Conservation (phyloP, 1,140 invertebrate genomes). For the Drosophila pachea region DNA sequence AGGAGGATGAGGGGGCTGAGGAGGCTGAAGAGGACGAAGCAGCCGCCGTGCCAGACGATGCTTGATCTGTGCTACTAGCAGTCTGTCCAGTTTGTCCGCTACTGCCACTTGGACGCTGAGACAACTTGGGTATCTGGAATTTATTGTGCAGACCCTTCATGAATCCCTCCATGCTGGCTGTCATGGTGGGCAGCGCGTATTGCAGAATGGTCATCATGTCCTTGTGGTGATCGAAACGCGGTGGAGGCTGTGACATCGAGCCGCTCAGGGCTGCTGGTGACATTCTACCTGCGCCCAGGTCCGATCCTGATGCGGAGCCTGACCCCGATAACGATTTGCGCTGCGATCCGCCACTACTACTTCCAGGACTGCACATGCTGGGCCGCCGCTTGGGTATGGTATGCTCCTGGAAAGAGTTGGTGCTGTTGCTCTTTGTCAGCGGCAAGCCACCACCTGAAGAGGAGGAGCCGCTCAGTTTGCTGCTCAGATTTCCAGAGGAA, state of each 20-base stretch:
- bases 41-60: constrained; percentile 7
- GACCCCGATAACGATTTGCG: constrained; percentile 27
- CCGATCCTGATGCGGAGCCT: constrained; percentile 16
- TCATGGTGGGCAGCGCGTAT: constrained; percentile 71
- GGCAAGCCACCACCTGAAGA: constrained; percentile 43
- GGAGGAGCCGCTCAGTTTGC: constrained; percentile 52
- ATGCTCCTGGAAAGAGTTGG: constrained; percentile 63
- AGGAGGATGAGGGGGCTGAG: constrained; percentile 8
- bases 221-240: constrained; percentile 66
- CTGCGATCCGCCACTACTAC: constrained; percentile 24
- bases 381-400: constrained; percentile 51
- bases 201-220: constrained; percentile 78
- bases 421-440: constrained; percentile 71
- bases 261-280: constrained; percentile 58
- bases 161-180: constrained; percentile 83
- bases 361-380: constrained; percentile 46
- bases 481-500: constrained; percentile 71
- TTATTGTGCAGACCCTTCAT: constrained; percentile 90
- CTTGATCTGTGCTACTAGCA: constrained; percentile 25
- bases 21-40: constrained; percentile 7
- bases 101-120: constrained; percentile 62
- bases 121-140: constrained; percentile 92
- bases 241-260: constrained; percentile 57
- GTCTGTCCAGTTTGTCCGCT: constrained; percentile 24
- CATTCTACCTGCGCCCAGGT: constrained; percentile 29